Evolutionary conservation across 2,113 vertebrate species (phyloP), one percentile per base, ranked within the genome.

Genomic region (Tetraodon nigroviridis): DNA sequence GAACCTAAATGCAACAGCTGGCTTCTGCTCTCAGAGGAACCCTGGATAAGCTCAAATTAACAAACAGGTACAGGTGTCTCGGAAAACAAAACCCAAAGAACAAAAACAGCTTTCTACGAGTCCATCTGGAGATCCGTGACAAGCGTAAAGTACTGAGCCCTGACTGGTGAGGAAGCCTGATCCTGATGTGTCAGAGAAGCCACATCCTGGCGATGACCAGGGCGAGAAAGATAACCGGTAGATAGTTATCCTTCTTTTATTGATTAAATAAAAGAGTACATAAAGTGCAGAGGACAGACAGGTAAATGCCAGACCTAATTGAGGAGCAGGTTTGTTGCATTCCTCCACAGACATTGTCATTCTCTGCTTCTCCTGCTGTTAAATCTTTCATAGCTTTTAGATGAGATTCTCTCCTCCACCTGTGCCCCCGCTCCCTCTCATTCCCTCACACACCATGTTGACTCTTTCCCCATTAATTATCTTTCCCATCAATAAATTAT

Each of bases 1-100:
- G 89, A 92, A 57, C 90, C 69, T 88, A 0, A 92, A 92, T 45
- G 82, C 90, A 76, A 92, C 93, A 2, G 93, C 86, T 89, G 89
- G 86, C 78, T 69, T 71, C 78, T 80, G 92, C 7, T 92, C 92
- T 12, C 93, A 86, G 0, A 93, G 94, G 4, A 91, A 90, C 3
- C 89, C 89, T 0, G 92, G 90, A 79, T 83, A 78, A 85, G 72
- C 69, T 64, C 75, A 71, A 81, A 88, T 81, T 89, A 88, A 86
- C 81, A 84, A 89, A 89, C 82, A 88, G 86, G 74, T 71, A 76
- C 42, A 80, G 81, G 76, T 62, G 67, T 60, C 58, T 78, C 59
- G 57, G 60, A 85, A 83, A 84, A 83, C 15, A 67, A 48, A 37
- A 37, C 11, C 32, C 32, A 8, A 37, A 12, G 24, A 27, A 27